A percentile compares a stretch with the other conserved stretches of the same genome.
These are phyloP conservation scores for Habrosyne pyritoides DNA, from an alignment of 2,888 invertebrate genomes.

Conservation along the genomic window DNA sequence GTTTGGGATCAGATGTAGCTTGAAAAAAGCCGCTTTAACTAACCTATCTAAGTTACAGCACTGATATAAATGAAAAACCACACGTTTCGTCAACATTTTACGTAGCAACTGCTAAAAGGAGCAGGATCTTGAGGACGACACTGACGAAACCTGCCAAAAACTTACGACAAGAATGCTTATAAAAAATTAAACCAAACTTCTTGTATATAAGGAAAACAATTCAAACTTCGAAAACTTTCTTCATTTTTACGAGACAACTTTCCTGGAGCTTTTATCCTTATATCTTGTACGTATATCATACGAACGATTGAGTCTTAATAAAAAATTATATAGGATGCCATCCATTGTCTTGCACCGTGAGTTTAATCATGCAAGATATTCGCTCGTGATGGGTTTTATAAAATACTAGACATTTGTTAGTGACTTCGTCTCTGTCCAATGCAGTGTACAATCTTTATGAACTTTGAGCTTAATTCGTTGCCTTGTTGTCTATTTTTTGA, in stretches of 20 bases:
- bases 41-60: too few species aligned
- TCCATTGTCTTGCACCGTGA: background rate
- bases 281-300: slow-evolving; percentile 1
- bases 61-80: too few species aligned
- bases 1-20: too few species aligned
- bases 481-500: too few species aligned
- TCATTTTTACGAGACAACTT: slow-evolving; percentile 1
- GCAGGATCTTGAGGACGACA: background rate
- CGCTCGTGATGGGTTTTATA: background rate
- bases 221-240: slow-evolving; percentile 3
- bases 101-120: background rate
- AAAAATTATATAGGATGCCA: background rate
- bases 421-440: background rate
- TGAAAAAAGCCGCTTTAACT: too few species aligned
- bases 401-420: background rate
- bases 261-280: background rate
- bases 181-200: background rate
- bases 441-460: too few species aligned
- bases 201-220: slow-evolving; percentile 5
- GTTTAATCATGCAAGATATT: background rate
- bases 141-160: background rate
- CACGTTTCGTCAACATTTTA: too few species aligned
- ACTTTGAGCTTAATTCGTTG: too few species aligned
- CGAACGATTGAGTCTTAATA: background rate
- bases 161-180: background rate